Conservation (phyloP, 2,797 vertebrate genomes). For the Eulemur coronatus region DNA sequence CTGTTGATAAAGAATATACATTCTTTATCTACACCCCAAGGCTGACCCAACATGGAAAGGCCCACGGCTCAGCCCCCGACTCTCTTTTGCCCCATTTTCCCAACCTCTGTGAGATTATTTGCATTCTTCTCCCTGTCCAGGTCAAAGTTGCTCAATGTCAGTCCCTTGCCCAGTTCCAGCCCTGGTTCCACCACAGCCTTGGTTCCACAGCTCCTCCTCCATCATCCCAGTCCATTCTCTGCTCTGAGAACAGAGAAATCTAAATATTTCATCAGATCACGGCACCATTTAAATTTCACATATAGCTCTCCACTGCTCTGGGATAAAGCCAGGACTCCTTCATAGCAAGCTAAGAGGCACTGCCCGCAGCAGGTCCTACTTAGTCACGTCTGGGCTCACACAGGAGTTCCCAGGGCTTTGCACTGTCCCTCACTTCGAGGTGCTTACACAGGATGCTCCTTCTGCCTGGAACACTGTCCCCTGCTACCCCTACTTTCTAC, state of each 20-base stretch:
- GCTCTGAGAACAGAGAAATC: neutral
- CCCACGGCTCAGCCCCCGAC: neutral
- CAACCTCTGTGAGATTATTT: rapidly evolving
- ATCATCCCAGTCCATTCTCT: no score
- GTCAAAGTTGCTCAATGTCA: neutral
- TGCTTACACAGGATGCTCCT: neutral
- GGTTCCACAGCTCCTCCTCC: neutral
- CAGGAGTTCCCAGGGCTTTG: rapidly evolving
- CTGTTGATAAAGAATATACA: neutral
- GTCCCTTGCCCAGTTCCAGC: neutral
- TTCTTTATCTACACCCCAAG: neutral
- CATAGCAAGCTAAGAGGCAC: neutral
- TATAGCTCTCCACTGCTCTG: neutral
- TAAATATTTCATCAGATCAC: neutral
- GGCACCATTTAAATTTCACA: neutral
- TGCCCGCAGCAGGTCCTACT: neutral
- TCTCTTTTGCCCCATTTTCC: neutral
- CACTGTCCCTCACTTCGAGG: neutral
- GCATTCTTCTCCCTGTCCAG: neutral
- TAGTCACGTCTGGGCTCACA: rapidly evolving
- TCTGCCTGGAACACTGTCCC: neutral
- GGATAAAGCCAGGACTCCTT: neutral
- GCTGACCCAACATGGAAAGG: neutral
- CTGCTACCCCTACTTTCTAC: no score
- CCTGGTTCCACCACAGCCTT: neutral